Evolutionary conservation across 2,888 invertebrate genomes (phyloP).

Genomic region (Tetranychus piercei): DNA sequence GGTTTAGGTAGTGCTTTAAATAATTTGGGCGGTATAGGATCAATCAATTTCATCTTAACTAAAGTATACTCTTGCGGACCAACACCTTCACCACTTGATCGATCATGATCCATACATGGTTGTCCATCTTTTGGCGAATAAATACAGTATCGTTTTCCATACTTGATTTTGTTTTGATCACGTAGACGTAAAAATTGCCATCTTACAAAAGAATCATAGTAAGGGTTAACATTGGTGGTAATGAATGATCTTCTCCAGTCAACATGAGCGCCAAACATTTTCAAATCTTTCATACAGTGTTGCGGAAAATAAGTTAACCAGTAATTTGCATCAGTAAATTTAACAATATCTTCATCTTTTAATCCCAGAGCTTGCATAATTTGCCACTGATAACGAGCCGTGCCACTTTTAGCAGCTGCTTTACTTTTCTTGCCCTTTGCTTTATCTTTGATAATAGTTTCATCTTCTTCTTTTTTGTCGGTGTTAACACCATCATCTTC

Average conservation of each 20-base stretch:
- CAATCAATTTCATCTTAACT: constrained; percentile 67
- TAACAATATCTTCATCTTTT: constrained; percentile 67
- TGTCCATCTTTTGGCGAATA: constrained; percentile 90
- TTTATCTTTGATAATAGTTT: constrained; percentile 35
- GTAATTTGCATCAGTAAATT: constrained; percentile 70
- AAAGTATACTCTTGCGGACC: constrained; percentile 95
- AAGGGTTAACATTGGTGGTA: constrained; percentile 93
- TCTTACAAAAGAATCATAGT: constrained; percentile 86
- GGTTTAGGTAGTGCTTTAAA: constrained; percentile 27
- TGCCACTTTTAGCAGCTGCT: constrained; percentile 71
- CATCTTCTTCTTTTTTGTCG: constrained; percentile 33
- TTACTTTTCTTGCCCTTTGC: constrained; percentile 59
- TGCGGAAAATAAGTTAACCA: constrained; percentile 98
- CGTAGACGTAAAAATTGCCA: constrained; percentile 83
- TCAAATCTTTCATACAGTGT: constrained; percentile 62
- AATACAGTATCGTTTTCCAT: constrained; percentile 89
- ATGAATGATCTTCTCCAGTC: constrained; percentile 98
- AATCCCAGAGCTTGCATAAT: constrained; percentile 89
- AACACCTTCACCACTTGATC: constrained; percentile 85
- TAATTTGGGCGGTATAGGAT: constrained; percentile 52
- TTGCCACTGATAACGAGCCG: constrained; percentile 89
- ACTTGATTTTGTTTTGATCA: constrained; percentile 73
- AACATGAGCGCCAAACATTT: constrained; percentile 72
- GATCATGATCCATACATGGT: constrained; percentile 99
- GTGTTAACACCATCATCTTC: constrained; percentile 33